Base-by-base conservation (phyloP, 1,140 invertebrate genomes). In the Cardiocondyla obscurior region DNA sequence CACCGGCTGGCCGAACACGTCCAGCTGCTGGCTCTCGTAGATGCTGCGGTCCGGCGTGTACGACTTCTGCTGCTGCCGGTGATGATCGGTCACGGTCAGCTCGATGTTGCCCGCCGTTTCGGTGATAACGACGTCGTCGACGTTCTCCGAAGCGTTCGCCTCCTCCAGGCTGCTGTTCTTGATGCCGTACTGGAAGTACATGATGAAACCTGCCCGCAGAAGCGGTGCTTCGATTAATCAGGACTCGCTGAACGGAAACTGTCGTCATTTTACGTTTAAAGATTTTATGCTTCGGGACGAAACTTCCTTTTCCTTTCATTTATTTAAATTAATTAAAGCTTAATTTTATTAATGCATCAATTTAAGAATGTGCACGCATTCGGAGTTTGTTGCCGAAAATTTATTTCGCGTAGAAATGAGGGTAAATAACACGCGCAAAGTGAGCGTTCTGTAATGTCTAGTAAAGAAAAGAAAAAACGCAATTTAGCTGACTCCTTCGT, bases 161-260 rank as follows among this genome's bases (percentile, higher is more conserved):
- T 96, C 96, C 90, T 97, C 96, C 73, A 98, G 91, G 2, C 95
- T 96, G 86, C 97, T 98, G 90, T 99, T 96, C 91, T 97, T 97
- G 65, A 99, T 98, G 10, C 98, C 98, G 90, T 99, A 99, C 87
- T 97, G 96, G 94, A 99, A 98, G 94, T 99, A 99, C 94, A 99
- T 96, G 14, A 97, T 92, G 85, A 98, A 95, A 44, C 98, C 97
- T 96, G 91, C 1, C 12, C 44, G 19, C 36, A 64, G 19, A 67
- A 5, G 6, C 42, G 2, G 0, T 55, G 22, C 19, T 42, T n/a
- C 22, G 12, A 42, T 5, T 57, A 16, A 39, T 55, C 33, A 5
- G 6, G 25, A 25, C 25, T 25, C 19, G n/a, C 10, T 30, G 16
- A 2, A 46, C n/a, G 16, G 7, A 44, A 30, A 28, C 10, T 25